A percentile compares a stretch with the other conserved stretches of the same genome.
These are phyloP conservation scores for Orientallactaga sibirica DNA, from an alignment of 2,797 vertebrate genomes.

Conservation along the genomic window DNA sequence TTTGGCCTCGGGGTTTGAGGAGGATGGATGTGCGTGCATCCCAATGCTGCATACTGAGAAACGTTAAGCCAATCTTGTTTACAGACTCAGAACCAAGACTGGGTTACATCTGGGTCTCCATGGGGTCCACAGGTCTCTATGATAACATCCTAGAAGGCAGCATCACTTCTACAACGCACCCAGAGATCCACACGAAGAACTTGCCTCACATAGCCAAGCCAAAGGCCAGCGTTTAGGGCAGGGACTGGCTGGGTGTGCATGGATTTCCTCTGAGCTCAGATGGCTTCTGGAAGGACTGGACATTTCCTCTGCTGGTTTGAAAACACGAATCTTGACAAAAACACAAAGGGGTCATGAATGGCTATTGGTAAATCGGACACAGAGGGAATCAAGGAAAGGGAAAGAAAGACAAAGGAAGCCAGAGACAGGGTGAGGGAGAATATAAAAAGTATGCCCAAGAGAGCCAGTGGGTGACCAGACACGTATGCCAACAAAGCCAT, in stretches of 20 bases:
- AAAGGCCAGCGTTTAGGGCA: background rate
- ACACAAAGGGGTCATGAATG: slow-evolving; percentile 5
- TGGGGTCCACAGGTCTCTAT: background rate
- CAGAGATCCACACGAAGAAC: background rate
- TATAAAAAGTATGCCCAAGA: background rate
- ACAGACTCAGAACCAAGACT: background rate
- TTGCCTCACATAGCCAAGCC: background rate
- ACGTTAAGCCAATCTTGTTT: background rate
- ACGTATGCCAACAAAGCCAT: background rate
- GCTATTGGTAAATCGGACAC: background rate
- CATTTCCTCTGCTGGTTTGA: background rate
- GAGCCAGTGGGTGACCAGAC: background rate
- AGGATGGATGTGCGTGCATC: background rate
- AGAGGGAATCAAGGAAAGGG: background rate
- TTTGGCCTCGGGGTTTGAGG: slow-evolving; percentile 10
- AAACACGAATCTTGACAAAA: slow-evolving; percentile 1
- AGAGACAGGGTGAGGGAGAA: background rate
- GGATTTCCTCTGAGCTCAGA: slow-evolving; percentile 1
- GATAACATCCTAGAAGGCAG: background rate
- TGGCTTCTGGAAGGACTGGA: background rate
- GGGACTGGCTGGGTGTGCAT: background rate
- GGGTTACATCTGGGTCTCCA: background rate
- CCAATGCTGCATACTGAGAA: background rate
- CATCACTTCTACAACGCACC: background rate
- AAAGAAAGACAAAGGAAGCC: background rate